Conservation (phyloP, 2,888 invertebrate species). For the Arenicola marina region DNA sequence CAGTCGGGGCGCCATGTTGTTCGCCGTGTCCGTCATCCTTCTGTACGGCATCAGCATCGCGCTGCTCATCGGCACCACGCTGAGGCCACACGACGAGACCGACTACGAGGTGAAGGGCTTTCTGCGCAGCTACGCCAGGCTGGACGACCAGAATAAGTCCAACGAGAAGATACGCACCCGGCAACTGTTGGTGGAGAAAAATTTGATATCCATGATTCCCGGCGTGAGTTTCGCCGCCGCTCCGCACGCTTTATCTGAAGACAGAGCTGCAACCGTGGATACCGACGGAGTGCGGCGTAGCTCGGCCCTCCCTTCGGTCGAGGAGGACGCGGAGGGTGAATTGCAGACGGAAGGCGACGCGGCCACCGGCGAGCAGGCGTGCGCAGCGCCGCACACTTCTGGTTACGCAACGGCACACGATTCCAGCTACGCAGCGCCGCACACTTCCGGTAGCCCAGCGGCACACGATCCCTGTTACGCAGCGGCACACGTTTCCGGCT, state of each 20-base stretch:
- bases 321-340: too few relatives aligned
- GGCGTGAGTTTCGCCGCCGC: constrained; percentile 4
- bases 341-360: too few relatives aligned
- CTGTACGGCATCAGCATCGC: constrained; percentile 34
- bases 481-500: too few relatives aligned
- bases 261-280: background rate
- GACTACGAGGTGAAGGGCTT: constrained; percentile 34
- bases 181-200: constrained; percentile 14
- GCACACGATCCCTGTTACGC: too few relatives aligned
- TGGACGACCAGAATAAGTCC: constrained; percentile 18
- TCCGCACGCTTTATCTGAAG: background rate
- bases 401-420: too few relatives aligned
- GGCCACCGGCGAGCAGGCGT: too few relatives aligned
- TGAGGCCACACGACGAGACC: constrained; percentile 17
- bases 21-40: constrained; percentile 32
- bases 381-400: too few relatives aligned
- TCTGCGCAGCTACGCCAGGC: constrained; percentile 27
- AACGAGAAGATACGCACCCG: constrained; percentile 25
- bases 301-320: too few relatives aligned
- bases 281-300: too few relatives aligned
- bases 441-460: too few relatives aligned
- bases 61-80: constrained; percentile 27
- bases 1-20: constrained; percentile 30
- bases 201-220: constrained; percentile 20
- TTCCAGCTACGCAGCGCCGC: too few relatives aligned